These are phyloP conservation scores for Nomada ferruginata DNA, from an alignment of 2,888 invertebrate species.

Conservation along the genomic window DNA sequence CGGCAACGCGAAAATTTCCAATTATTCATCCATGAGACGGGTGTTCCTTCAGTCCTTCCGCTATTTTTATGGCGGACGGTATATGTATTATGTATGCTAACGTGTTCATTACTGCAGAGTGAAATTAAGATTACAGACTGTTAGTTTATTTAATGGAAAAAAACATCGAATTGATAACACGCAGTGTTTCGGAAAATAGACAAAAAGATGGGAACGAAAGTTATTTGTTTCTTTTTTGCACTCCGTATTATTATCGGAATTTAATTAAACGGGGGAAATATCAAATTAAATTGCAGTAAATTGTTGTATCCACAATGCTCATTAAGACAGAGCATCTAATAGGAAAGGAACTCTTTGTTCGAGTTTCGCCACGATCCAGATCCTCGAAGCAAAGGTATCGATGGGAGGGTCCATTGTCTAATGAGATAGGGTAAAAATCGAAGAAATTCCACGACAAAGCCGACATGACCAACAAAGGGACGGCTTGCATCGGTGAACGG, in stretches of 20 bases:
- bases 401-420: slow-evolving; percentile 51
- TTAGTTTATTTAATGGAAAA: too few species aligned
- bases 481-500: slow-evolving; percentile 53
- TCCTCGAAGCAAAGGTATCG: slow-evolving; percentile 39
- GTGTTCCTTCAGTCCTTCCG: background rate
- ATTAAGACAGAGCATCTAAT: background rate
- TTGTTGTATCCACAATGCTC: background rate
- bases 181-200: too few species aligned
- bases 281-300: too few species aligned
- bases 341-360: background rate
- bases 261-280: too few species aligned
- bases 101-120: too few species aligned
- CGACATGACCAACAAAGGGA: slow-evolving; percentile 48
- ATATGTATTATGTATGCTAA: too few species aligned
- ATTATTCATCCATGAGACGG: slow-evolving; percentile 13
- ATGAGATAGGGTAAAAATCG: slow-evolving; percentile 53
- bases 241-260: too few species aligned
- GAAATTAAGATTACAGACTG: too few species aligned
- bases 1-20: slow-evolving; percentile 26
- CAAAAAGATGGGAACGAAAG: too few species aligned
- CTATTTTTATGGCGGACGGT: too few species aligned
- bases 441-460: slow-evolving; percentile 51
- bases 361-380: background rate
- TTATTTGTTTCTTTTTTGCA: too few species aligned
- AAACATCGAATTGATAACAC: too few species aligned